Evolutionary conservation across 2,888 invertebrate species (phyloP).

Genomic region (Craniophora ligustri): DNA sequence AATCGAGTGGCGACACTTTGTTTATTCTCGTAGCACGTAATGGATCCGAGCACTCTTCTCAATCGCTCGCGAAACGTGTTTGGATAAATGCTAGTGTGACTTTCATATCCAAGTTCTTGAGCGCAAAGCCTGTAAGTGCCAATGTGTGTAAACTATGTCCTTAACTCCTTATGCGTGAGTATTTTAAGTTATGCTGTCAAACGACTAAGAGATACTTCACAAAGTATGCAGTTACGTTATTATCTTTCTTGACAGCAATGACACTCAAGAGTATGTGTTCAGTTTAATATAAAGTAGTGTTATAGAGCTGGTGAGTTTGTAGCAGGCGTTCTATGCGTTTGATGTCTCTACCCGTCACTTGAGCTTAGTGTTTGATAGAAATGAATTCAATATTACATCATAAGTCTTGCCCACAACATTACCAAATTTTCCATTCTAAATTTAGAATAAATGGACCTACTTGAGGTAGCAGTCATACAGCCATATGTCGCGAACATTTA

Average conservation of each 20-base stretch:
- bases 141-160: conserved; percentile 61
- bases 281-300: conserved; percentile 37
- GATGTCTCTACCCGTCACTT: background rate
- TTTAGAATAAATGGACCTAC: background rate
- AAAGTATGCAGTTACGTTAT: conserved; percentile 55
- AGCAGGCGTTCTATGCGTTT: conserved; percentile 3
- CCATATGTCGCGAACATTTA: conserved; percentile 1
- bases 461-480: background rate
- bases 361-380: background rate
- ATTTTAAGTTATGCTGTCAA: conserved; percentile 57
- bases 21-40: conserved; percentile 79
- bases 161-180: conserved; percentile 55
- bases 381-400: background rate
- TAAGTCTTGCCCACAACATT: no score
- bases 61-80: conserved; percentile 82
- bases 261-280: conserved; percentile 45
- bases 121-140: conserved; percentile 60
- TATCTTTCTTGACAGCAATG: conserved; percentile 52
- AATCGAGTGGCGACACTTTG: conserved; percentile 68
- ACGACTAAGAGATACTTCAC: conserved; percentile 51
- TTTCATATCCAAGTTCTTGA: conserved; percentile 76
- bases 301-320: conserved; percentile 10
- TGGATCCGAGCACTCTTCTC: conserved; percentile 82
- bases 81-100: conserved; percentile 81
- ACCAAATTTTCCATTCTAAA: background rate